Percentiles rank a stretch among this genome's conserved stretches.
These are phyloP conservation scores for Camarhynchus parvulus DNA, from an alignment of 2,113 vertebrate genomes.

Conservation along the genomic window DNA sequence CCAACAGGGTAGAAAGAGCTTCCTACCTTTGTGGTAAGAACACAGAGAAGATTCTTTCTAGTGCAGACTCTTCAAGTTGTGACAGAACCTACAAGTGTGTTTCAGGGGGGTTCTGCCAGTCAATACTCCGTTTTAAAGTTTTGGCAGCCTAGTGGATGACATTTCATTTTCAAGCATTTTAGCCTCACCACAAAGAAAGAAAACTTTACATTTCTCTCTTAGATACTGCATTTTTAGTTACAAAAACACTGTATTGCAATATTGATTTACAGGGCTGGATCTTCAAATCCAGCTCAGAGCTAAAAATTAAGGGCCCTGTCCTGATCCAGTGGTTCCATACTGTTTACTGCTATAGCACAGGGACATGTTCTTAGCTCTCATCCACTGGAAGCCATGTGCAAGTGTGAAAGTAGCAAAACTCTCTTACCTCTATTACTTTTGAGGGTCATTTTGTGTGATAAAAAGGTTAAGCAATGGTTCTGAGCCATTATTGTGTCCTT, in stretches of 20 bases:
- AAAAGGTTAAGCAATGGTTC: not conserved
- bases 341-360: not conserved
- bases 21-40: fast-evolving
- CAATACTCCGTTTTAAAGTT: not conserved
- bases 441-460: not conserved
- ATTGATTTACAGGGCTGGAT: not conserved
- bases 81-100: fast-evolving
- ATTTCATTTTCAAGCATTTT: not conserved
- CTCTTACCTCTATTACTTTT: not conserved
- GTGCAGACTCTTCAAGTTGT: not conserved
- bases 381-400: fast-evolving
- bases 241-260: not conserved
- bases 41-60: not conserved
- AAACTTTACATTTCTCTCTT: not conserved
- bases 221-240: not conserved
- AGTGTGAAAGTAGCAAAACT: fast-evolving
- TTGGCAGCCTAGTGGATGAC: not conserved
- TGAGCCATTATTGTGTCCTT: not conserved
- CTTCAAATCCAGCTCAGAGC: not conserved
- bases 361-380: not conserved
- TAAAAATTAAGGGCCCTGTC: not conserved
- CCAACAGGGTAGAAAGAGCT: not conserved
- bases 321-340: not conserved
- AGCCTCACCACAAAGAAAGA: not conserved
- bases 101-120: not conserved